These are phyloP conservation scores for Taenioides sp. DNA, from an alignment of 2,797 vertebrate species.

Conservation along the genomic window DNA sequence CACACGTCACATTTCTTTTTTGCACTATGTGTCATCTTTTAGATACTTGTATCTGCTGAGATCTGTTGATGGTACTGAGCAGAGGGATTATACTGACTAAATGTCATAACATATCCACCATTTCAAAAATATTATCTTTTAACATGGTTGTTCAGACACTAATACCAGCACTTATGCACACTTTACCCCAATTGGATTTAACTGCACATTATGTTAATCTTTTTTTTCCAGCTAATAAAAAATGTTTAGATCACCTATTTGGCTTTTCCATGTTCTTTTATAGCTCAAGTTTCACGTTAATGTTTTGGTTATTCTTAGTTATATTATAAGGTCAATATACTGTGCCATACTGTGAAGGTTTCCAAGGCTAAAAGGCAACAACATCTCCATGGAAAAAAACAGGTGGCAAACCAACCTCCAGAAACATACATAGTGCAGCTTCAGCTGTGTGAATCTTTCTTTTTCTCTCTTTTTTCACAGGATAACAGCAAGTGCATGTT, in stretches of 20 bases:
- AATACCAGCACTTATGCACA: not conserved
- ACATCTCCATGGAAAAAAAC: not conserved
- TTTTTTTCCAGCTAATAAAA: too few species aligned
- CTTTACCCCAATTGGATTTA: not conserved
- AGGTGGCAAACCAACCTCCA: not conserved
- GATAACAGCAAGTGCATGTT: not conserved
- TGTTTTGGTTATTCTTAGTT: too few species aligned
- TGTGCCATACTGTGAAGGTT: too few species aligned
- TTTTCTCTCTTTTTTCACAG: not conserved
- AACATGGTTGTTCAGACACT: not conserved
- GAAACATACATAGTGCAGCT: not conserved
- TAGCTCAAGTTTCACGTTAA: not conserved
- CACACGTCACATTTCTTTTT: not conserved
- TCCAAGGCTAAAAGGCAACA: too few species aligned
- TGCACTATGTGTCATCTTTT: not conserved
- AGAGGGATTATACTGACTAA: slow-evolving; percentile 9
- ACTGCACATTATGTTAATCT: not conserved
- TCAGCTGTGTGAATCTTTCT: not conserved
- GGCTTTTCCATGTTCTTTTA: not conserved
- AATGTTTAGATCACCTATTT: not conserved
- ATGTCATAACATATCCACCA: slow-evolving; percentile 6
- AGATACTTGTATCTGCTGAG: not conserved
- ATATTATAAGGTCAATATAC: too few species aligned
- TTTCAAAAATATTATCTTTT: slow-evolving; percentile 3
- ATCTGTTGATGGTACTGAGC: slow-evolving; percentile 6